Evolutionary conservation across 2,888 invertebrate genomes (phyloP), one percentile per base, ranked within the genome.

Genomic region (Aphodius granarius): DNA sequence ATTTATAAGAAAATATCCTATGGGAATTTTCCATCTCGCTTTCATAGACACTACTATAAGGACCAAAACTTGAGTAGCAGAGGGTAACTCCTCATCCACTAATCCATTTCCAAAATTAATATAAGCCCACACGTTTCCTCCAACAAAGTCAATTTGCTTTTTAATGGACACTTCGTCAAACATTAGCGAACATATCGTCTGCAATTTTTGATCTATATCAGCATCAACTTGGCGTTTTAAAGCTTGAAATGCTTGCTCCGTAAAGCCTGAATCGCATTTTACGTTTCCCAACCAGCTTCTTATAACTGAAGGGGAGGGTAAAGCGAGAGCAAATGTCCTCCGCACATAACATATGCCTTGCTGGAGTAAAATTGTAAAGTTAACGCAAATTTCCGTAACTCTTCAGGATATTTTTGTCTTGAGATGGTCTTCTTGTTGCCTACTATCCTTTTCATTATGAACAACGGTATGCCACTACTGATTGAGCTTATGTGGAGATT

Each of bases 141-240:
- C 79, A 74, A 77, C 76, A 66, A 74, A 79, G 71, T 81, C 79
- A 15, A 80, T 77, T 75, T 81, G 78, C 72, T 77, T 76, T 2
- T 80, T 73, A 20, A 83, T 80, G 5, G 81, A 73, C 80, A 84
- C 82, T 79, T 83, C 81, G 74, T 43, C 43, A 6, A 43, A 13
- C 43, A 43, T 43, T 43, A 43, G 13, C 6, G 43, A 1, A 43
- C 43, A 43, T 9, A 43, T 13, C 43, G 43, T 43, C 6, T 9
- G 9, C 43, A 3, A 43, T 43, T 13, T 0, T 43, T 43, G 6
- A 9, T 43, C 43, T 43, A 9, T 43, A 43, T 43, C 43, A 9
- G 43, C 43, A 43, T 43, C 43, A 43, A 43, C 13, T 43, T 43
- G 43, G 9, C 6, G 13, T 43, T 43, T 43, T 43, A 43, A 43